These are phyloP conservation scores for Zaprionus davidi DNA, from an alignment of 1,140 invertebrate genomes.

Conservation along the genomic window DNA sequence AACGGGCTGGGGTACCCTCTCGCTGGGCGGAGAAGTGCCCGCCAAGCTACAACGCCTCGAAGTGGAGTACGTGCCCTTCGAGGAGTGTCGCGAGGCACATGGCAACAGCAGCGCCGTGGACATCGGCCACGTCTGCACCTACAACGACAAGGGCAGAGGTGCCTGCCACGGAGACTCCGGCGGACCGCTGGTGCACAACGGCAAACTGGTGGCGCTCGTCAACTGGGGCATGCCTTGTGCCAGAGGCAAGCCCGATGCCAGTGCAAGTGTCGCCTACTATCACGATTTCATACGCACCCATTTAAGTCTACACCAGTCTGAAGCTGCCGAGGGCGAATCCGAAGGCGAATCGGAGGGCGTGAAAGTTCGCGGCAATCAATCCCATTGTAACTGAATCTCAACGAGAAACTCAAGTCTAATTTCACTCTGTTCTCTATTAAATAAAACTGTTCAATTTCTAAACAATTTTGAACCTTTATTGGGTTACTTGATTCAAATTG, in stretches of 20 bases:
- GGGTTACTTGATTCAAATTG: conserved; percentile 18
- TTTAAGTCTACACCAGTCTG: conserved; percentile 41
- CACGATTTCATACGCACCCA: conserved; percentile 84
- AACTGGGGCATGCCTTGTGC: conserved; percentile 86
- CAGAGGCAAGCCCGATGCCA: conserved; percentile 85
- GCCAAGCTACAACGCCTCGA: conserved; percentile 74
- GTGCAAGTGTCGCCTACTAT: conserved; percentile 84
- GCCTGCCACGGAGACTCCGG: conserved; percentile 86
- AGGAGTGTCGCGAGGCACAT: conserved; percentile 72
- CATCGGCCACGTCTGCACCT: conserved; percentile 86
- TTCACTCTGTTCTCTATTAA: not conserved
- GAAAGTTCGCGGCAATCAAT: not conserved
- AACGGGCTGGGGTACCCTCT: conserved; percentile 86
- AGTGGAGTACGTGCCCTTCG: conserved; percentile 70
- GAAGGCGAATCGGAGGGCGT: conserved; percentile 19
- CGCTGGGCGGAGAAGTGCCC: conserved; percentile 74
- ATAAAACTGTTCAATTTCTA: conserved; percentile 4
- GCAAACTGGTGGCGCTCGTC: conserved; percentile 85
- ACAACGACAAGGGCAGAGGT: conserved; percentile 86
- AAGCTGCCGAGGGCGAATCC: conserved; percentile 7
- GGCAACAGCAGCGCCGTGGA: conserved; percentile 75
- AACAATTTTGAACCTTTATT: conserved; percentile 30
- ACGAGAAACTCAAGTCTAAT: no score
- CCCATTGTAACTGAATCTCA: conserved; percentile 24
- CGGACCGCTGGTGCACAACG: conserved; percentile 84